A percentile compares a stretch with the other conserved stretches of the same genome.
Evolutionary conservation across 2,113 vertebrate species (phyloP).

Genomic region (Procapra przewalskii): DNA sequence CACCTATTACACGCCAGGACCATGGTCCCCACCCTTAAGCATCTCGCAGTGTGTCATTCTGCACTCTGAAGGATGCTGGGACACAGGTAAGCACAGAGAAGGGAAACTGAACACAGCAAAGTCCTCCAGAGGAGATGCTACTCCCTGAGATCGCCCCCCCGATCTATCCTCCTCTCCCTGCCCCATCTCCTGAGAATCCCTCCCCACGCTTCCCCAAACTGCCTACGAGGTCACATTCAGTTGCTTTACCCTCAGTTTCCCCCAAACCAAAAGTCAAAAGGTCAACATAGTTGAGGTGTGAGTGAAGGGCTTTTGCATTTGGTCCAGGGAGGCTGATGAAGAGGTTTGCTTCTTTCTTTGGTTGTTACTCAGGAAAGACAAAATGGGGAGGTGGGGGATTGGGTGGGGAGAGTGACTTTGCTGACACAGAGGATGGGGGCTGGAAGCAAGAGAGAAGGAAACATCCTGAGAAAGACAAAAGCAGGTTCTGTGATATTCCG

Average conservation of each 20-base stretch:
- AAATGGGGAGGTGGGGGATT: not conserved
- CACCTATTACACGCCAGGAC: rapidly evolving
- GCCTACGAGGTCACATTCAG: not conserved
- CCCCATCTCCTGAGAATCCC: not conserved
- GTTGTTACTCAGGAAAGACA: not conserved
- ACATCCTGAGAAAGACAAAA: not conserved
- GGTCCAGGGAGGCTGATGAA: not conserved
- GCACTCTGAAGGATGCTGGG: not conserved
- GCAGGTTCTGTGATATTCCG: not conserved
- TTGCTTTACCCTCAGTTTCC: not conserved
- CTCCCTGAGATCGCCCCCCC: not conserved
- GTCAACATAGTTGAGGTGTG: not conserved
- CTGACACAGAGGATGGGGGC: not conserved
- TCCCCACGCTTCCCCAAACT: not conserved
- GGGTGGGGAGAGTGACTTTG: rapidly evolving
- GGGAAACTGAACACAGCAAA: too few relatives aligned
- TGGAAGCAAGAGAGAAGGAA: not conserved
- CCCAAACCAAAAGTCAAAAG: not conserved
- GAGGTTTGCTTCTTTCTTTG: not conserved
- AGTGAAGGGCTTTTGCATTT: not conserved
- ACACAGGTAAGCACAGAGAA: not conserved
- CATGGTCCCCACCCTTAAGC: not conserved
- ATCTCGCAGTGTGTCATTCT: rapidly evolving
- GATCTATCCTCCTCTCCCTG: too few relatives aligned
- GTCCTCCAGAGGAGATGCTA: not conserved